Conservation (phyloP, 2,797 vertebrate species). For the Notolabrus celidotus region DNA sequence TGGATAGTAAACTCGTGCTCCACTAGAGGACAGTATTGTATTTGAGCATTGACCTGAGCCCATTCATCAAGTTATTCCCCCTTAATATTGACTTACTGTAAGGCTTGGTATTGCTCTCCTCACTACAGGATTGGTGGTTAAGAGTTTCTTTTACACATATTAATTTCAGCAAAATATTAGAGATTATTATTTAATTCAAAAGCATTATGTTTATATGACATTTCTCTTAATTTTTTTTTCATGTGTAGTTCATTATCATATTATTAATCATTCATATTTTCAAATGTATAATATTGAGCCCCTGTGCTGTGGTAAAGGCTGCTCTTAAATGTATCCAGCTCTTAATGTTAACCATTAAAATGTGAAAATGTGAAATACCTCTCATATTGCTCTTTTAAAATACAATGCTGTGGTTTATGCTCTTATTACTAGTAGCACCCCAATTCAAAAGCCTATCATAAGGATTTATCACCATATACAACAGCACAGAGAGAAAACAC, state of each 20-base stretch:
- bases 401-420: too few relatives aligned
- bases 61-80: not conserved
- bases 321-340: too few relatives aligned
- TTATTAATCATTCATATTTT: conserved; percentile 4
- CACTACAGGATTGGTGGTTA: not conserved
- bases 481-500: not conserved
- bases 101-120: conserved; percentile 3
- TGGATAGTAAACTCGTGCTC: not conserved
- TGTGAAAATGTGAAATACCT: too few relatives aligned
- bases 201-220: too few relatives aligned
- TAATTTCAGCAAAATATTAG: too few relatives aligned
- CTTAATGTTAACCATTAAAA: too few relatives aligned
- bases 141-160: not conserved
- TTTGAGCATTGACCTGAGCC: not conserved
- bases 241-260: conserved; percentile 60
- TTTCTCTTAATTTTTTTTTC: conserved; percentile 29
- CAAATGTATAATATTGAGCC: too few relatives aligned
- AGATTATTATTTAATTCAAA: conserved; percentile 30
- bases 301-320: too few relatives aligned
- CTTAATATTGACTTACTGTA: not conserved
- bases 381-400: too few relatives aligned
- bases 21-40: not conserved
- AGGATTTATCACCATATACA: not conserved
- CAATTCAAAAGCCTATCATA: too few relatives aligned
- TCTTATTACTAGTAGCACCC: too few relatives aligned